Percentiles rank a stretch among this genome's conserved stretches.
These are phyloP conservation scores for Tetramorium simillimum DNA, from an alignment of 1,140 invertebrate genomes.

Conservation along the genomic window DNA sequence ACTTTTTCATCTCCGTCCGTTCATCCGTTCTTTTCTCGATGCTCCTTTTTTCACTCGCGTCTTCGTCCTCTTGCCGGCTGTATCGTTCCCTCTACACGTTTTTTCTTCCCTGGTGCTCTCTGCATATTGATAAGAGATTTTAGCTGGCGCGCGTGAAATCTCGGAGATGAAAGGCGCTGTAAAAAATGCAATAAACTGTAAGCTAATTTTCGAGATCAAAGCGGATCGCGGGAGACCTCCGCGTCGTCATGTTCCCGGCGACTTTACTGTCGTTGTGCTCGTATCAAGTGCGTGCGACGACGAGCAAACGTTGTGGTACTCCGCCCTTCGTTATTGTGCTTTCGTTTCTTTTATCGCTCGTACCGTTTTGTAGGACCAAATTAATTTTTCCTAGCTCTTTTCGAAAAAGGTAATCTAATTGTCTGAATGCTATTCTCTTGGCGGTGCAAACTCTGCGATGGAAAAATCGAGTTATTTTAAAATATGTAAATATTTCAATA, in stretches of 20 bases:
- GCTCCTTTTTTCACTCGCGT: background rate
- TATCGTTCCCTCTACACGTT: conserved; percentile 40
- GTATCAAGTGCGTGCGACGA: conserved; percentile 25
- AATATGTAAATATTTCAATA: background rate
- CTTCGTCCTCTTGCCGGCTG: background rate
- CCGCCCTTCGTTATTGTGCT: background rate
- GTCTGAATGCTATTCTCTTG: background rate
- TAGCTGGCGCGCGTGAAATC: conserved; percentile 66
- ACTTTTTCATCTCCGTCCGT: conserved; percentile 48
- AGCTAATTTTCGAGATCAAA: conserved; percentile 76
- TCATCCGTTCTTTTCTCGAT: conserved; percentile 25
- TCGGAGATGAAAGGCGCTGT: conserved; percentile 71
- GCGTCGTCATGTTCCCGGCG: conserved; percentile 12
- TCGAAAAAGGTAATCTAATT: background rate
- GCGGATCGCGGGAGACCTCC: conserved; percentile 56
- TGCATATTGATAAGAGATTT: conserved; percentile 77
- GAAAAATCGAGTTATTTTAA: background rate
- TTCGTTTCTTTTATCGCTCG: conserved; percentile 22
- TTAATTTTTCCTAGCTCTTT: conserved; percentile 13
- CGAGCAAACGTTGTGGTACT: conserved; percentile 62
- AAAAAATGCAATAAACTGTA: conserved; percentile 75
- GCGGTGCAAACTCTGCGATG: background rate
- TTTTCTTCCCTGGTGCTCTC: conserved; percentile 51
- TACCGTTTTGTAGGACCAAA: conserved; percentile 11
- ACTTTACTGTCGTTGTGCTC: conserved; percentile 60